Conservation (phyloP, 1,140 invertebrate species). For the Anagrus nilaparvatae region DNA sequence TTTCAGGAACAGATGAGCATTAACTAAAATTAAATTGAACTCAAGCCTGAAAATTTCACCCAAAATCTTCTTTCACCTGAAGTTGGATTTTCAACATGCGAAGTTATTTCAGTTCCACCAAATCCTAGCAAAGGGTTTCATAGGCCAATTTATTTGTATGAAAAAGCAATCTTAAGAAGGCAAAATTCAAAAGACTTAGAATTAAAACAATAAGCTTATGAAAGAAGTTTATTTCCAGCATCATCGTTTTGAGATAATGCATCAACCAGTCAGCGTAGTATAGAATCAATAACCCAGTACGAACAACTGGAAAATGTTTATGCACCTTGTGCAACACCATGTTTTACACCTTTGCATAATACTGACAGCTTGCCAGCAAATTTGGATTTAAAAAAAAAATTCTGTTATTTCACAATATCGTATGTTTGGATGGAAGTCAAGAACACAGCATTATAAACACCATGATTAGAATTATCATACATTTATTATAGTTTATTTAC, state of each 20-base stretch:
- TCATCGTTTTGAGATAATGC: no score
- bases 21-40: conserved; percentile 76
- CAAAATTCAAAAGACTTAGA: no score
- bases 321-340: conserved; percentile 44
- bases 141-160: conserved; percentile 76
- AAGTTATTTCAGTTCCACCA: conserved; percentile 70
- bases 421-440: conserved; percentile 58
- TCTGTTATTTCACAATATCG: conserved; percentile 83
- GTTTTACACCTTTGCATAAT: conserved; percentile 38
- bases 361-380: conserved; percentile 22
- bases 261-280: conserved; percentile 33
- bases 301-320: conserved; percentile 47
- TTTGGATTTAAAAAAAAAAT: no score
- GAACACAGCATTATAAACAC: conserved; percentile 30
- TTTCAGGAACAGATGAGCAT: conserved; percentile 74
- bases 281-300: conserved; percentile 32
- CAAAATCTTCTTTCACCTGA: conserved; percentile 82
- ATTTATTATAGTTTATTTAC: no score
- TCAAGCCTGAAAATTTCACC: conserved; percentile 82
- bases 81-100: conserved; percentile 83
- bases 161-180: no score
- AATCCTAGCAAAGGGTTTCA: conserved; percentile 85
- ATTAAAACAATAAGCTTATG: no score
- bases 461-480: conserved; percentile 39
- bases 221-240: no score